Evolutionary conservation across 2,113 vertebrate species (phyloP).

Genomic region (Anser cygnoides): DNA sequence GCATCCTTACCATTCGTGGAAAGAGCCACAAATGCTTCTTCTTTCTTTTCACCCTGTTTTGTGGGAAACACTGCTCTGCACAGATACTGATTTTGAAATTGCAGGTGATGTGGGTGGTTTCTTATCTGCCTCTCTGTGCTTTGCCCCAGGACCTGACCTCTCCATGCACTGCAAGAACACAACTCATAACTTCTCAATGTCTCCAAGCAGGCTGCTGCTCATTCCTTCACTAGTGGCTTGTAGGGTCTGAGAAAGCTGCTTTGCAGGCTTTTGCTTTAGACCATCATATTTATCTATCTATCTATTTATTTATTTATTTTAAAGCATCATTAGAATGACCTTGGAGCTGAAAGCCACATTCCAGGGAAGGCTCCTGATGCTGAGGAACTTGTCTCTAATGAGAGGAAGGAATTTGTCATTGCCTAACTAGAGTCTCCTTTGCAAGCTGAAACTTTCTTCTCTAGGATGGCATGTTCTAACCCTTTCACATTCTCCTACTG

Average conservation of each 20-base stretch:
- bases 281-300: neutral
- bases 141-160: neutral
- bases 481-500: neutral
- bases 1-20: neutral
- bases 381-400: conserved; percentile 12
- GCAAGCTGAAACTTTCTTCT: conserved; percentile 17
- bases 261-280: neutral
- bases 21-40: neutral
- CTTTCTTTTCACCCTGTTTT: neutral
- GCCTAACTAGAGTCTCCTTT: conserved; percentile 25
- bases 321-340: neutral
- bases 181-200: neutral
- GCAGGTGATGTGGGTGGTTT: neutral
- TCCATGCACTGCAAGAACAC: neutral
- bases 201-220: neutral
- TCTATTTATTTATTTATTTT: neutral
- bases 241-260: neutral
- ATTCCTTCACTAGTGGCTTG: neutral
- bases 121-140: neutral
- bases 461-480: neutral
- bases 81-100: neutral
- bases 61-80: neutral
- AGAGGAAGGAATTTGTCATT: conserved; percentile 52
- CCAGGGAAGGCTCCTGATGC: neutral
- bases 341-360: conserved; percentile 33